Evolutionary conservation across 2,888 invertebrate genomes (phyloP).

Genomic region (Dysmachus trigonus): DNA sequence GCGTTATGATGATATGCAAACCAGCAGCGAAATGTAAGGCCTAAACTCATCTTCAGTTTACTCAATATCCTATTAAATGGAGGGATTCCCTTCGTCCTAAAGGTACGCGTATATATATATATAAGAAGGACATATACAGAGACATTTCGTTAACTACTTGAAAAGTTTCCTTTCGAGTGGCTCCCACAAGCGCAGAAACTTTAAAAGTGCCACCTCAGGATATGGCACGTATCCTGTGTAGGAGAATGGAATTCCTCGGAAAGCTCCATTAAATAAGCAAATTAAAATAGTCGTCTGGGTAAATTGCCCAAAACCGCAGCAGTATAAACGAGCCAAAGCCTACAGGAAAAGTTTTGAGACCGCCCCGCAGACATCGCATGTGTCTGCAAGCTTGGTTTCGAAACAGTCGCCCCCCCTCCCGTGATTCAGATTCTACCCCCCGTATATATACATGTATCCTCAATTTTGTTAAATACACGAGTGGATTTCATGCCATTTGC

Average conservation of each 20-base stretch:
- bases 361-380: not conserved
- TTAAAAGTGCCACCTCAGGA: not conserved
- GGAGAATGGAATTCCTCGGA: not conserved
- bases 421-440: not conserved
- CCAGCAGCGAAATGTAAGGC: not conserved
- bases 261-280: constrained; percentile 14
- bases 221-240: not conserved
- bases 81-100: not conserved
- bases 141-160: not conserved
- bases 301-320: not conserved
- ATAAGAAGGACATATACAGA: not conserved
- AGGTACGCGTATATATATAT: not conserved
- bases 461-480: not conserved
- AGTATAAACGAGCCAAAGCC: not conserved
- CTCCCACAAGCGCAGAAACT: not conserved
- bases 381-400: not conserved
- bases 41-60: not conserved
- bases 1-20: not conserved
- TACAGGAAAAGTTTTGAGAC: not conserved
- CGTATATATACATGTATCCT: not conserved
- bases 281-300: constrained; percentile 10
- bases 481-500: not conserved
- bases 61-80: not conserved
- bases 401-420: not conserved
- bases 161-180: not conserved